These are phyloP conservation scores for Thryonomys swinderianus DNA, from an alignment of 2,113 vertebrate genomes.

Conservation along the genomic window DNA sequence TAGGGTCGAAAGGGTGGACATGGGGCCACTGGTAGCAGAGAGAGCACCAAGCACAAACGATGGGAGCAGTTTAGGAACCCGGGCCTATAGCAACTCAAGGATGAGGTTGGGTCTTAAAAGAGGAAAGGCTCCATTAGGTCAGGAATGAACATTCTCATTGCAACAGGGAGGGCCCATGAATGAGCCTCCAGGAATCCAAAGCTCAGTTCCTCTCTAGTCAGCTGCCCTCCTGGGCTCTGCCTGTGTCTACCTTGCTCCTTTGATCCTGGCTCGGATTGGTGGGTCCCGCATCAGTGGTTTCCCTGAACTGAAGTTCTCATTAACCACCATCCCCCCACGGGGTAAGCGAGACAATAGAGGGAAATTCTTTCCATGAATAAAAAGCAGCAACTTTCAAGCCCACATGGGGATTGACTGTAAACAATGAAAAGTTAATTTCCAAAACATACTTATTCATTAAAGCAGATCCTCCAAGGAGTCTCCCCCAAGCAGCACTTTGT, in stretches of 20 bases:
- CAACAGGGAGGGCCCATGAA: not conserved
- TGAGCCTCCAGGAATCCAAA: not conserved
- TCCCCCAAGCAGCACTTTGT: constrained; percentile 7
- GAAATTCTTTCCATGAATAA: constrained; percentile 69
- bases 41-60: not conserved
- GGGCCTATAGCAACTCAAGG: not conserved
- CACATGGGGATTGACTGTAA: constrained; percentile 4
- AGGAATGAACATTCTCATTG: not conserved
- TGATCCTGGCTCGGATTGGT: not conserved
- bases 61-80: not conserved
- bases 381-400: constrained; percentile 42
- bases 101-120: not conserved
- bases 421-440: constrained; percentile 70
- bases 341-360: constrained; percentile 51
- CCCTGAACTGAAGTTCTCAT: not conserved
- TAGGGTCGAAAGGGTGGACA: not conserved
- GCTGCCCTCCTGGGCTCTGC: not conserved
- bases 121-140: not conserved
- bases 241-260: not conserved
- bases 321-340: not conserved
- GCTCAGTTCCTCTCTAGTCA: not conserved
- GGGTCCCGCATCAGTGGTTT: not conserved
- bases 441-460: constrained; percentile 65
- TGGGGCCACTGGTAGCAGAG: not conserved
- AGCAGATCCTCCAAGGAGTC: constrained; percentile 27